Base-by-base conservation (phyloP, 2,888 invertebrate genomes). In the Augochlorella aurata region DNA sequence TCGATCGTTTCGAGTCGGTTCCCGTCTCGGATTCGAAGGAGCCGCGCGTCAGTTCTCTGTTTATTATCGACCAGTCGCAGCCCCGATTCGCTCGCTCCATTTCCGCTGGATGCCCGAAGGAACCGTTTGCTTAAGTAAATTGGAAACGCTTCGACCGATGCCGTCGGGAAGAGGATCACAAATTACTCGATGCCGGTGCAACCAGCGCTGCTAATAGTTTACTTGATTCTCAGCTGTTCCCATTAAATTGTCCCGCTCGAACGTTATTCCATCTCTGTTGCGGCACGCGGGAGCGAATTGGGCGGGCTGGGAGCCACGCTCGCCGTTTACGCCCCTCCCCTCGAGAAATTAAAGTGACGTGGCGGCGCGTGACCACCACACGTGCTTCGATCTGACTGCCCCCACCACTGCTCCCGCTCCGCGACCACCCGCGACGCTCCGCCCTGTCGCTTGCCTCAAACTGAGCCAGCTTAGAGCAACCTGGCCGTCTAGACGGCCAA, bases 81-180 rank as follows among this genome's bases (percentile, higher is more conserved):
- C 12, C 38, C n/a, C 21, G 12, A 61, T 69, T 50, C 54, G 54
- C n/a, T 21, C 21, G 52, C 21, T 54, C 14, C 54, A 21, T 54
- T 4, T 12, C 14, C 21, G 4, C 10, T 38, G 5, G 38, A 38
- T 7, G 38, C 38, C 0, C 38, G 5, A 38, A 38, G 38, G 38
- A 38, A 38, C 38, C 44, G 47, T 47, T 74, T 69, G 69, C 66
- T 68, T 61, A 73, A 68, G 52, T 29, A 68, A 58, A 77, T 77
- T 68, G 71, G 49, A 12, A 47, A 68, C 50, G 49, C n/a, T 67
- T 67, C 71, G n/a, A 14, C 58, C 18, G 45, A 21, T 18, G 24
- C 54, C n/a, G 14, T n/a, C 38, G 21, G 16, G 18, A 14, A 47
- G 8, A 38, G 38, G 61, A 52, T 61, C 24, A 52, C 74, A 44